Evolutionary conservation across 2,113 vertebrate species (phyloP), one percentile per base, ranked within the genome.

Genomic region (Sula dactylatra): DNA sequence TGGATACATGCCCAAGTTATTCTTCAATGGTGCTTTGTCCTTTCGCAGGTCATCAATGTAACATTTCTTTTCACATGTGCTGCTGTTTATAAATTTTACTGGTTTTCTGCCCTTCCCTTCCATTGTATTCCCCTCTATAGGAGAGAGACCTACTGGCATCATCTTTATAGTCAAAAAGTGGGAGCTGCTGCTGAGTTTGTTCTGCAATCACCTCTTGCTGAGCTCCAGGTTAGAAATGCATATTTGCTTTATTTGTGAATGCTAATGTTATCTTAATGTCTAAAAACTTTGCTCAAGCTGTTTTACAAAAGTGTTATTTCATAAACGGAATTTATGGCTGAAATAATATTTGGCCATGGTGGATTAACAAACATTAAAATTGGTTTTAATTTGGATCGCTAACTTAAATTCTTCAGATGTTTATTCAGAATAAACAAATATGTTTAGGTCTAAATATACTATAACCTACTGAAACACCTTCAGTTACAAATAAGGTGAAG

Each of bases 161-260:
- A 31, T 77, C 90, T 65, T 91, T 25, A 21, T 40, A 88, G 45
- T 56, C 54, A 86, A 47, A 84, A 95, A 94, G 86, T 78, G 44
- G 31, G 78, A 95, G n/a, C 84, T 62, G 55, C 89, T 82, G 36
- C 67, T 14, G 13, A 34, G 15, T 87, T 96, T 85, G 19, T 82
- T 76, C 82, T 73, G 44, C 3, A 4, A 20, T 66, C 79, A 34
- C 40, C 26, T 91, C 65, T 76, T 88, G 40, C 78, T 77, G 71
- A 82, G 40, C 55, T 77, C 54, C 91, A 94, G 96, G 95, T 97
- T 91, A 87, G 96, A 94, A 91, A 88, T 73, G 19, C 20, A 1
- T 59, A 27, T 56, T 85, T 94, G 7, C n/a, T 86, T 87, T 78
- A 45, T 67, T 89, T 87, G 16, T 85, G 65, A 96, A 44, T 44